Conservation (phyloP, 2,797 vertebrate genomes). For the Clamator glandarius region DNA sequence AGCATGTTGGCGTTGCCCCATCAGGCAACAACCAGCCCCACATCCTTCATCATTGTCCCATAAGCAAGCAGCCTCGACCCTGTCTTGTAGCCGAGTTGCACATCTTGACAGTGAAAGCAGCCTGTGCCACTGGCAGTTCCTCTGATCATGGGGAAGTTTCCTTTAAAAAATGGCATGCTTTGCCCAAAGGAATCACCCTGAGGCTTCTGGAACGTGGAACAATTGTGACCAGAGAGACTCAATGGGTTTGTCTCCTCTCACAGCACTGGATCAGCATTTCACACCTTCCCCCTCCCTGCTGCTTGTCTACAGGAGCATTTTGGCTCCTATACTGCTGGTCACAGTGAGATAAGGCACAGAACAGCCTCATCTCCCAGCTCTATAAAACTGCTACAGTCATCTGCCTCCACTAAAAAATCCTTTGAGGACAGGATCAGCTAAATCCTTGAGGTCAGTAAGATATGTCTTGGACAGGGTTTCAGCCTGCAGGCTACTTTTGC, state of each 20-base stretch:
- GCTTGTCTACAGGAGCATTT: not conserved
- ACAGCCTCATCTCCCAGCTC: not conserved
- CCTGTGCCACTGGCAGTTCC: not conserved
- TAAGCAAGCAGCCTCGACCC: not conserved
- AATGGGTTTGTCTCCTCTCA: not conserved
- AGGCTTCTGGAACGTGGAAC: not conserved
- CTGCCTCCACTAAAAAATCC: not conserved
- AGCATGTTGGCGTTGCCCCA: rapidly evolving
- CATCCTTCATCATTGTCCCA: not conserved
- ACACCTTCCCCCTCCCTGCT: not conserved
- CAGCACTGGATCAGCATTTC: not conserved
- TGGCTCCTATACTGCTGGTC: not conserved
- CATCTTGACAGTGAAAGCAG: not conserved
- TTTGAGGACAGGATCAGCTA: not conserved
- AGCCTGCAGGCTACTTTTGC: not conserved
- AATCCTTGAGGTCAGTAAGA: not conserved
- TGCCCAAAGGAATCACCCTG: not conserved
- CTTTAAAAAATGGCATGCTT: not conserved
- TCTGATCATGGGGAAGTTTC: not conserved
- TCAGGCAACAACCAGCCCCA: too few species aligned
- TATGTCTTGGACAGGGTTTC: not conserved
- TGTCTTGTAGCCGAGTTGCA: not conserved
- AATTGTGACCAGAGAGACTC: not conserved
- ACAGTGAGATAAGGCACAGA: not conserved
- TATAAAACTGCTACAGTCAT: not conserved